A percentile compares a stretch with the other conserved stretches of the same genome.
These are phyloP conservation scores for Argynnis bischoffii DNA, from an alignment of 2,888 invertebrate genomes.

Conservation along the genomic window DNA sequence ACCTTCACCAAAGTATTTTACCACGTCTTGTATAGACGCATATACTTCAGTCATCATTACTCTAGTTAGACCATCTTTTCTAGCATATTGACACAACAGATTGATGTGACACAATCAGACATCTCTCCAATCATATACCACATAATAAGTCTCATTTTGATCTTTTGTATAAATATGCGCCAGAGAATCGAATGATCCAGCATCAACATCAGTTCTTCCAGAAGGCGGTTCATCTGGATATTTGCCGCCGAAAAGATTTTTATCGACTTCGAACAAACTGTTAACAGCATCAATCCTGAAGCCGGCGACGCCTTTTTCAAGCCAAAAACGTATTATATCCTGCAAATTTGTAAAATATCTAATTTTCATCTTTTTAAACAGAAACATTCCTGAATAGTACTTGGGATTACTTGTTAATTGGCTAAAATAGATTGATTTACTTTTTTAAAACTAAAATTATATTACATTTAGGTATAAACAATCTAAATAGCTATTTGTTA, in stretches of 20 bases:
- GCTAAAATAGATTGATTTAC: no score
- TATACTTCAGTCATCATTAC: slow-evolving; percentile 92
- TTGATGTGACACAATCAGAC: no score
- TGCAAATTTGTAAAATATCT: slow-evolving; percentile 40
- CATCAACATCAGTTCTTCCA: slow-evolving; percentile 64
- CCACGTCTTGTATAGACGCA: slow-evolving; percentile 81
- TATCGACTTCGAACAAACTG: slow-evolving; percentile 83
- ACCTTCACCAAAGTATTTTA: slow-evolving; percentile 85
- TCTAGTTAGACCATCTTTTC: slow-evolving; percentile 72
- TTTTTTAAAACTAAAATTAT: no score
- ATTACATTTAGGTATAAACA: no score
- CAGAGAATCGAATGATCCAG: slow-evolving; percentile 80
- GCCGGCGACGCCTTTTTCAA: slow-evolving; percentile 92
- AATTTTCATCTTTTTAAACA: no score
- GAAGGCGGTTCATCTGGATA: slow-evolving; percentile 82
- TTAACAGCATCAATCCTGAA: slow-evolving; percentile 92
- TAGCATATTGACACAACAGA: no score
- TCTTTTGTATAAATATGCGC: slow-evolving; percentile 85
- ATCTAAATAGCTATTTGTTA: no score
- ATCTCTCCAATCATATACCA: slow-evolving; percentile 85
- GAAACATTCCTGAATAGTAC: no score
- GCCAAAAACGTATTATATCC: slow-evolving; percentile 89
- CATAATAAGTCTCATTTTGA: slow-evolving; percentile 82
- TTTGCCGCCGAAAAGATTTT: slow-evolving; percentile 64
- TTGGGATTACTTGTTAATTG: no score